Base-by-base conservation (phyloP, 1,140 invertebrate species). In the Meloidogyne chitwoodi region DNA sequence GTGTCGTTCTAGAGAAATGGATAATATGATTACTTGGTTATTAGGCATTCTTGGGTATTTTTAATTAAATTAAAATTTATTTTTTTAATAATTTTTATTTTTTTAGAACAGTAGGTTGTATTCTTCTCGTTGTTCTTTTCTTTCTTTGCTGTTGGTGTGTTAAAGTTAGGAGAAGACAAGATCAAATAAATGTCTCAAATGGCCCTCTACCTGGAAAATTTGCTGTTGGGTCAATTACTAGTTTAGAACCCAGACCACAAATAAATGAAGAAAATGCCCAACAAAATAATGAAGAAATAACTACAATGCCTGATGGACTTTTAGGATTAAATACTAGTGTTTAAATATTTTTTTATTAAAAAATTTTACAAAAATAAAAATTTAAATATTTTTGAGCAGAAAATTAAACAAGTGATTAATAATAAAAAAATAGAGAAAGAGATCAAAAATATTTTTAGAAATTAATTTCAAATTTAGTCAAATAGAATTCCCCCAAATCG, bases 1-100 rank as follows among this genome's bases (percentile, higher is more conserved):
- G 80, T 85, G 84, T 67, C 77, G 84, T 69, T 85, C 85, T 10
- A 77, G 85, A 56, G 85, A 85, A 76, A 85, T 84, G 76, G 84
- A 85, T 66, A 85, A 85, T 71, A 73, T 73, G 71, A 12, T 70
- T 10, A 41, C 48, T n/a, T 56, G 48, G 48, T 56, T 56, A 56
- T 34, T 69, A 44, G 38, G 29, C 6, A 16, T 19, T n/a, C 48
- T 56, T 56, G 48, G 48, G 48, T 56, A n/a, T n/a, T 19, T 56
- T 56, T 56, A 5, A 41, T 14, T 0, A 12, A 12, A 41, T 16
- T 56, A 1, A 8, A 38, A 38, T 56, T n/a, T 4, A 56, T n/a
- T 56, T 56, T 56, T 56, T n/a, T n/a, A 48, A 48, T 5, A n/a
- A 6, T n/a, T 19, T 19, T 48, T 3, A 19, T 19, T 19, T 19